Evolutionary conservation across 2,888 invertebrate genomes (phyloP).

Genomic region (Oscheius myriophilus): DNA sequence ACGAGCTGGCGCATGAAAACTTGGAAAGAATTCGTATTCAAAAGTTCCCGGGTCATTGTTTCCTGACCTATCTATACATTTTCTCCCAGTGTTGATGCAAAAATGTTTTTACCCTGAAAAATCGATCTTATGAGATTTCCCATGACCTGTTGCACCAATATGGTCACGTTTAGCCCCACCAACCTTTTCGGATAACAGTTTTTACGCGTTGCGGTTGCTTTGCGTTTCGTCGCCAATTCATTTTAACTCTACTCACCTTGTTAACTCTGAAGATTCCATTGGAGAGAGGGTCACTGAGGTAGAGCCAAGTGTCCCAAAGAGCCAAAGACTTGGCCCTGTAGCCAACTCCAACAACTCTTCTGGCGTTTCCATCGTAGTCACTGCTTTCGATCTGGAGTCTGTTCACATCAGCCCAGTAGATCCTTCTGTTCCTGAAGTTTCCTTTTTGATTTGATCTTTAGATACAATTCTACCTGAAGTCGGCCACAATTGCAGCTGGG

Average conservation of each 20-base stretch:
- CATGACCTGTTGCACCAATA: too few species aligned
- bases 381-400: slow-evolving; percentile 90
- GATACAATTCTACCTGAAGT: slow-evolving; percentile 77
- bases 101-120: too few species aligned
- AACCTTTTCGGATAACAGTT: too few species aligned
- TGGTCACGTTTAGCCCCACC: too few species aligned
- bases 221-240: too few species aligned
- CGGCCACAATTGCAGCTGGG: slow-evolving; percentile 93
- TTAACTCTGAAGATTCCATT: slow-evolving; percentile 92
- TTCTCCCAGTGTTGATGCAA: too few species aligned
- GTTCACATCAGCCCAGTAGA: slow-evolving; percentile 93
- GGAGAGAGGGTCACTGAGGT: slow-evolving; percentile 69
- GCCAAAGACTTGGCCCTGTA: slow-evolving; percentile 68
- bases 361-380: slow-evolving; percentile 84
- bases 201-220: too few species aligned
- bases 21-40: too few species aligned
- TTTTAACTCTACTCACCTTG: slow-evolving; percentile 77
- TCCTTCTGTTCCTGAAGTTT: slow-evolving; percentile 78
- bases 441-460: background rate
- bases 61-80: too few species aligned
- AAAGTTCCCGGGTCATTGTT: too few species aligned
- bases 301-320: slow-evolving; percentile 68
- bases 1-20: too few species aligned
- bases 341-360: slow-evolving; percentile 72
- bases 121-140: too few species aligned